These are phyloP conservation scores for Epiblema foenella DNA, from an alignment of 2,888 invertebrate species.

Conservation along the genomic window DNA sequence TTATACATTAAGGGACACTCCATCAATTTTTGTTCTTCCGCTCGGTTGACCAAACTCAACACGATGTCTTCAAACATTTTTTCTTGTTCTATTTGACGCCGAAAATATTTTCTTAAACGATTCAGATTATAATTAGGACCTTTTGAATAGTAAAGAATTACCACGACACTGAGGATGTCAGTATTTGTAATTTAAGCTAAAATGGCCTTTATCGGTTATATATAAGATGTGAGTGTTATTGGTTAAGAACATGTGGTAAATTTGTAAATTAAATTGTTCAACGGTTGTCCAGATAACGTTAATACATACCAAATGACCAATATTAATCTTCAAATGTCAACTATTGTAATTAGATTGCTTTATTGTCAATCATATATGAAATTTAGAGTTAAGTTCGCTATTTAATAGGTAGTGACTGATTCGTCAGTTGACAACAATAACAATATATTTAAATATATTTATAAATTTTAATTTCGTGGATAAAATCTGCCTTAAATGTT, in stretches of 20 bases:
- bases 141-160: slow-evolving; percentile 65
- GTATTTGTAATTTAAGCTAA: slow-evolving; percentile 17
- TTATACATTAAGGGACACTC: slow-evolving; percentile 50
- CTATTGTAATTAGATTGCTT: slow-evolving; percentile 69
- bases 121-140: slow-evolving; percentile 83
- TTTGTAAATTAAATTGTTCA: slow-evolving; percentile 51
- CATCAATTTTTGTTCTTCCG: slow-evolving; percentile 59
- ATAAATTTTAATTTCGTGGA: no score
- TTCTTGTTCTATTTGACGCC: slow-evolving; percentile 73
- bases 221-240: slow-evolving; percentile 6
- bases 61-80: slow-evolving; percentile 79
- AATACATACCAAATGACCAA: slow-evolving; percentile 75
- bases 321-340: slow-evolving; percentile 78
- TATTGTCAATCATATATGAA: slow-evolving; percentile 53
- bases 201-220: slow-evolving; percentile 12
- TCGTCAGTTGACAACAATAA: no score
- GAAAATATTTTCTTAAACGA: slow-evolving; percentile 83
- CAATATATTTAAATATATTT: no score
- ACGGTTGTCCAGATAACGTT: slow-evolving; percentile 64
- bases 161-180: slow-evolving; percentile 45
- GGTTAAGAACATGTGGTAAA: slow-evolving; percentile 21
- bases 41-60: slow-evolving; percentile 78
- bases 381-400: slow-evolving; percentile 48
- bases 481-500: no score
- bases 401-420: neutral